These are phyloP conservation scores for Anolis carolinensis DNA, from an alignment of 2,113 vertebrate genomes.

Conservation along the genomic window DNA sequence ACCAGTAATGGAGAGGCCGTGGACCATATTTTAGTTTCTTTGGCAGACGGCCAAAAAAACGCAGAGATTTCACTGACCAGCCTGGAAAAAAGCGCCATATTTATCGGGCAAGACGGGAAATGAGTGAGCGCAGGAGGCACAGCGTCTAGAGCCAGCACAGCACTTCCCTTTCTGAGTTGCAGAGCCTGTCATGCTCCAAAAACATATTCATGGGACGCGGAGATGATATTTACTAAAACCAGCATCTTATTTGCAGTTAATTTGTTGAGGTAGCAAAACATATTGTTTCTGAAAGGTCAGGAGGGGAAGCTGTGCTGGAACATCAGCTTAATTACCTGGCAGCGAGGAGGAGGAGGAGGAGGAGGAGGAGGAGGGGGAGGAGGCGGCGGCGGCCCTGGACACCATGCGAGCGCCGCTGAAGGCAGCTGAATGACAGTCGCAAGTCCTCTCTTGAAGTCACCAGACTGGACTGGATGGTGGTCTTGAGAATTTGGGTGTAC, in stretches of 20 bases:
- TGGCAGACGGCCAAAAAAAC: neutral
- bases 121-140: no score
- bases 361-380: constrained; percentile 27
- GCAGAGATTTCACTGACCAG: no score
- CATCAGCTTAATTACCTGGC: constrained; percentile 78
- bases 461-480: no score
- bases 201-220: constrained; percentile 33
- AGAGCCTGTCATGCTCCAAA: constrained; percentile 2
- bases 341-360: constrained; percentile 31
- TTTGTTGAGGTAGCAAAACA: constrained; percentile 86
- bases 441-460: neutral
- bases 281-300: constrained; percentile 80
- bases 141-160: neutral
- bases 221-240: constrained; percentile 60
- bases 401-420: constrained; percentile 36
- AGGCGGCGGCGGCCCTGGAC: neutral
- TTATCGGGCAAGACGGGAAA: no score
- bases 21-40: no score
- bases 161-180: neutral
- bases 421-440: constrained; percentile 50
- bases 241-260: constrained; percentile 77
- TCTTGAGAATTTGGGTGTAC: no score
- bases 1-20: no score
- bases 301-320: constrained; percentile 73
- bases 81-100: no score